Base-by-base conservation (phyloP, 2,797 vertebrate genomes). In the Sitta carolinensis region DNA sequence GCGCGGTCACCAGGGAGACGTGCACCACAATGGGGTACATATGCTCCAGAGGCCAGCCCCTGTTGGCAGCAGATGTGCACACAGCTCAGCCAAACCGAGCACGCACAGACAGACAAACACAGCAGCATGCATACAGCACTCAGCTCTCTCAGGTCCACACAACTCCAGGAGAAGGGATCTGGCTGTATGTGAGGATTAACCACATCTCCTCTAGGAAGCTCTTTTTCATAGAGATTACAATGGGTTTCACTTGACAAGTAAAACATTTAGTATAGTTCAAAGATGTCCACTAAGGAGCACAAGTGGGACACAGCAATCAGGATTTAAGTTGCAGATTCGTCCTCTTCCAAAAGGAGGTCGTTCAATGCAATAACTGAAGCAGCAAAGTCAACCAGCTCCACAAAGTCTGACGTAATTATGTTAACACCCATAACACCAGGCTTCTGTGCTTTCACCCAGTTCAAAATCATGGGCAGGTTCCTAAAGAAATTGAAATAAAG, bases 371-470 rank as follows among this genome's bases (percentile, higher is more conserved):
- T 99, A 84, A 99, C 99, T 30, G 98, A 98, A 70, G 98, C 98
- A 95, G 99, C 99, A 96, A 99, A 99, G 97, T 99, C 99, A 55
- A 99, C 98, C 96, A 99, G 98, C 73, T 99, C 99, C 97, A 99
- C 99, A 70, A 99, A 99, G 97, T 99, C 99, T 15, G 99, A 99
- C 2, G 99, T 99, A 97, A 99, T 99, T 97, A 99, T 99, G 97
- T 99, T 99, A 94, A 99, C 98, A 13, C 99, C 99, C 84, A 97
- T 98, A 74, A 96, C 80, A 20, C 99, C 99, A 1, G 99, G 99
- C 90, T 97, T 99, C 97, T 99, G 99, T 36, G 95, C 96, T 96
- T 99, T 98, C 82, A 99, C 99, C 99, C 99, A 99, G 17, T 98
- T 98, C 96, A 99, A 98, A 95, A 99, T 99, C 95, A 98, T 97